These are phyloP conservation scores for Dicrurus megarhynchus DNA, from an alignment of 2,113 vertebrate genomes.

Conservation along the genomic window DNA sequence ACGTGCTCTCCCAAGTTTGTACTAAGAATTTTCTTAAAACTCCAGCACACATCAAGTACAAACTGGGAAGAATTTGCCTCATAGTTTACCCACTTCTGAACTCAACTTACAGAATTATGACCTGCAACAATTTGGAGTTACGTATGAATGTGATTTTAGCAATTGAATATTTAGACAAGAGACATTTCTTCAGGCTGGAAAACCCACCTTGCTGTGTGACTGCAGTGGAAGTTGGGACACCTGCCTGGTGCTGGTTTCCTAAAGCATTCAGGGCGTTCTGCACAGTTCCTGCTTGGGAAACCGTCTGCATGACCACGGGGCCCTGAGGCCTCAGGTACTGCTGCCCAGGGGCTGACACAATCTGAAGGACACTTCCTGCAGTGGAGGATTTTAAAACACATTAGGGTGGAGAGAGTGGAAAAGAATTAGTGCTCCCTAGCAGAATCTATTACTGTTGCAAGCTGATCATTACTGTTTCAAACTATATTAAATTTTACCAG, in stretches of 20 bases:
- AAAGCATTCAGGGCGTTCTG: conserved; percentile 76
- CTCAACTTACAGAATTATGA: background rate
- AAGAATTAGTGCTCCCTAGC: background rate
- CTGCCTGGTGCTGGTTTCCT: conserved; percentile 70
- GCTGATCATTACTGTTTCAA: background rate
- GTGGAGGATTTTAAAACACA: background rate
- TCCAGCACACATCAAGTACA: background rate
- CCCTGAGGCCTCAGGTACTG: conserved; percentile 84
- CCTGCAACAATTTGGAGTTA: background rate
- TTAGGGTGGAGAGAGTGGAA: background rate
- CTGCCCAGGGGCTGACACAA: conserved; percentile 88
- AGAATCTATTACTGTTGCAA: background rate
- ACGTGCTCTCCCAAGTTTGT: background rate
- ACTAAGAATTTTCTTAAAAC: background rate
- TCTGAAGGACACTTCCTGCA: conserved; percentile 90
- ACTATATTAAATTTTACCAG: background rate
- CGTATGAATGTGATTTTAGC: fast-evolving
- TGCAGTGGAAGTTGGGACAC: conserved; percentile 65
- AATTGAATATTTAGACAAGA: background rate
- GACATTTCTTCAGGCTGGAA: background rate
- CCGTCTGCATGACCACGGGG: conserved; percentile 84
- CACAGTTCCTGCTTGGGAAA: conserved; percentile 76
- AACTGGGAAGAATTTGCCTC: background rate
- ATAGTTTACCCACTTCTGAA: background rate
- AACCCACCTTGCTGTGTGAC: conserved; percentile 75